Conservation (phyloP, 2,888 invertebrate genomes). For the Iselma pallidipennis region DNA sequence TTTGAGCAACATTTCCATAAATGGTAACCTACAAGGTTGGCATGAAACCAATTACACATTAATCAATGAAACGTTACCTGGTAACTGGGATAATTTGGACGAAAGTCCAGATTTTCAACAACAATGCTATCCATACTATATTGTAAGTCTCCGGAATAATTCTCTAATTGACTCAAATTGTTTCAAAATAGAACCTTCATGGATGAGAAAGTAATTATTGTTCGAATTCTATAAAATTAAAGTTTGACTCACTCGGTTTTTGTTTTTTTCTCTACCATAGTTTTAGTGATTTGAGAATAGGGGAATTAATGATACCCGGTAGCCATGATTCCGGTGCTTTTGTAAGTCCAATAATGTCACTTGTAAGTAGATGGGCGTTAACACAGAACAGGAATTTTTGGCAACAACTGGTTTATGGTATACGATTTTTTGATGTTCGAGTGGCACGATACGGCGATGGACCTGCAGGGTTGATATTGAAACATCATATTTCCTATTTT, state of each 20-base stretch:
- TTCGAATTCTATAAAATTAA: constrained; percentile 8
- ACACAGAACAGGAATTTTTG: constrained; percentile 61
- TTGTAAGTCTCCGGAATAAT: constrained; percentile 62
- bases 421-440: constrained; percentile 64
- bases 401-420: constrained; percentile 64
- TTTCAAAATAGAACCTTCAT: constrained; percentile 76
- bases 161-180: constrained; percentile 67
- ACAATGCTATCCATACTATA: constrained; percentile 70
- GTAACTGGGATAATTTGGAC: constrained; percentile 38
- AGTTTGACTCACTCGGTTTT: constrained; percentile 6
- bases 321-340: constrained; percentile 70
- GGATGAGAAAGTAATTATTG: constrained; percentile 65
- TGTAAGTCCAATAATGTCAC: constrained; percentile 37
- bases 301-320: constrained; percentile 66
- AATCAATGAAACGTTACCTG: constrained; percentile 49
- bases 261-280: constrained; percentile 13
- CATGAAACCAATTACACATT: constrained; percentile 51
- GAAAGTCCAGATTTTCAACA: constrained; percentile 46
- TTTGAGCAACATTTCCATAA: constrained; percentile 6
- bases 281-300: constrained; percentile 45
- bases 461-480: constrained; percentile 2
- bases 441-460: constrained; percentile 58
- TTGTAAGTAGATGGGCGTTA: constrained; percentile 20
- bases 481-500: no score
- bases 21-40: constrained; percentile 38